Conservation (phyloP, 1,140 invertebrate species). For the Heliconius melpomene region DNA sequence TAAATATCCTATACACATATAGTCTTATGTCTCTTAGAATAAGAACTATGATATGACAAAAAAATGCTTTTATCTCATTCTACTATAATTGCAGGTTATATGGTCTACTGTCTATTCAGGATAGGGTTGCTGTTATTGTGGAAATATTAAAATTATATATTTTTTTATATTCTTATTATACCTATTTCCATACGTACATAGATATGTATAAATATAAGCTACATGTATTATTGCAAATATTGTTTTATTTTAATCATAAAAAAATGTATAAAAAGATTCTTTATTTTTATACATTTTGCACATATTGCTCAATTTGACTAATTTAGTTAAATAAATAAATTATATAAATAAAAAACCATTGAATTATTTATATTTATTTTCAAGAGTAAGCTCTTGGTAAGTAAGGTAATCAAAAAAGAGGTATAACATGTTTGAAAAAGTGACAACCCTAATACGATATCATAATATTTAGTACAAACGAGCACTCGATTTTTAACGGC, state of each 20-base stretch:
- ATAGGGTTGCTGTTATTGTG: neutral
- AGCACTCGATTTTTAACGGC: slow-evolving; percentile 51
- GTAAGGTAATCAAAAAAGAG: neutral
- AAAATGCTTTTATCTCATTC: slow-evolving; percentile 25
- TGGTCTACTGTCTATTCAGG: slow-evolving; percentile 54
- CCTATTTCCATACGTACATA: no score
- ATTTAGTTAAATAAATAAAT: no score
- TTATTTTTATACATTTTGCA: no score
- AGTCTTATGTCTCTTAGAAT: slow-evolving; percentile 16
- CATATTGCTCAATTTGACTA: no score
- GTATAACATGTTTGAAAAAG: neutral
- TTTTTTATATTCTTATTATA: neutral
- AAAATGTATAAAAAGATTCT: no score
- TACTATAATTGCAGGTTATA: slow-evolving; percentile 53
- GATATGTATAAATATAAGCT: no score
- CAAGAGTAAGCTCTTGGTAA: no score
- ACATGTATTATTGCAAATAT: no score
- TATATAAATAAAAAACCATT: no score
- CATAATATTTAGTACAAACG: slow-evolving; percentile 58
- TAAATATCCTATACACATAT: slow-evolving; percentile 1
- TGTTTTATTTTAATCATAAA: no score
- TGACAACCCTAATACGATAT: slow-evolving; percentile 11
- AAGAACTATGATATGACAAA: slow-evolving; percentile 14
- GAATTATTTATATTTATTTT: no score
- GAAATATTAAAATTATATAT: neutral